Conservation (phyloP, 2,888 invertebrate species). For the Allacma fusca region DNA sequence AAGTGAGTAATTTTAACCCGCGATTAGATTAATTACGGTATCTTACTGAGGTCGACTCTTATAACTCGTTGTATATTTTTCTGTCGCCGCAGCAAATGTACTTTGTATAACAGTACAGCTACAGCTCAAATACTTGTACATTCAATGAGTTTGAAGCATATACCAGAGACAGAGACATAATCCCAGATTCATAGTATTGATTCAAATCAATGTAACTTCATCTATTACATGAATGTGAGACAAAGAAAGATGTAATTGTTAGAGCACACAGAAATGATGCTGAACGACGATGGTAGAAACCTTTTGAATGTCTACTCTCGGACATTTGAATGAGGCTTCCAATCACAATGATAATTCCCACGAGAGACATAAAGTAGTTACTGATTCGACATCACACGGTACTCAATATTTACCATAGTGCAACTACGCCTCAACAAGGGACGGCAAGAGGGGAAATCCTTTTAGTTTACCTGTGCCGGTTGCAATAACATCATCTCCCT, state of each 20-base stretch:
- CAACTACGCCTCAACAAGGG: no score
- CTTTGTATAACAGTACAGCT: no score
- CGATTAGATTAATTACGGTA: background rate
- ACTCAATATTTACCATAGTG: no score
- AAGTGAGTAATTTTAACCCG: background rate
- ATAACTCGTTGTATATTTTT: no score
- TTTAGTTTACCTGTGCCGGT: slow-evolving; percentile 13
- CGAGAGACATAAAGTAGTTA: background rate
- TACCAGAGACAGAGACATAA: no score
- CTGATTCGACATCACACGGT: background rate
- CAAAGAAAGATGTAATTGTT: background rate
- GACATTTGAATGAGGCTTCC: slow-evolving; percentile 8
- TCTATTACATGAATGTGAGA: background rate
- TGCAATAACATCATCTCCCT: background rate
- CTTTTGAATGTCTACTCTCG: background rate
- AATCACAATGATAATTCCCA: slow-evolving; percentile 15
- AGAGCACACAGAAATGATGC: background rate
- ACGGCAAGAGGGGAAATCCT: no score
- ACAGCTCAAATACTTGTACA: no score
- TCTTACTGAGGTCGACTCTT: background rate
- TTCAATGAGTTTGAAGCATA: no score
- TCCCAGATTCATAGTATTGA: background rate
- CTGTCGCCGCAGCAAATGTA: no score
- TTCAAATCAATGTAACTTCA: background rate
- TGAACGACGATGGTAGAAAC: background rate